Base-by-base conservation (phyloP, 2,797 vertebrate species). In the Xiphophorus birchmanni region DNA sequence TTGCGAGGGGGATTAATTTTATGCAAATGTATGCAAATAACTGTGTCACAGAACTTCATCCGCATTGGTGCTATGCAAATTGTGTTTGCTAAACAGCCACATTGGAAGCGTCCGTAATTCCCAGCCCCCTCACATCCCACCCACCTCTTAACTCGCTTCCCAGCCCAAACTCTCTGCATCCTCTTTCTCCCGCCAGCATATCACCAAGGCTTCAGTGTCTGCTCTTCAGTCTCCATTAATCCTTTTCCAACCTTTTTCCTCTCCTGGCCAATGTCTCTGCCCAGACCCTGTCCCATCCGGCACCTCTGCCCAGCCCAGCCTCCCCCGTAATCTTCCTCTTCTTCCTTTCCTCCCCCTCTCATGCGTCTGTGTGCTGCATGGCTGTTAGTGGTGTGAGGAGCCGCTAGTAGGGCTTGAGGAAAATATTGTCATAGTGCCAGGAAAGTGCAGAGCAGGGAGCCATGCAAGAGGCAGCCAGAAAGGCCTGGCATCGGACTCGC, bases 21-120 rank as follows among this genome's bases (percentile, higher is more conserved):
- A 96, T 96, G 95, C 95, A 95, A 96, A 96, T 95, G 29, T 87
- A 95, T 95, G 94, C 92, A 95, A 94, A 96, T 95, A 93, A 90
- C 86, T 88, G 85, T 94, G 94, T 94, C 92, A 94, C 90, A 91
- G 81, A 93, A 94, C 92, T 94, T 91, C 87, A 92, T 94, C 92
- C 88, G 71, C 93, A 94, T 93, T 93, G 87, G 87, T 92, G 91
- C 93, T 92, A 95, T 96, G 95, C 93, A 95, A 95, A 96, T 96
- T 54, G 76, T 95, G 90, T 95, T 95, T 96, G 94, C 90, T 91
- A 95, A 95, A 95, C 94, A 95, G 86, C 80, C 91, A 26, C 93
- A 84, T 90, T 94, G 93, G 91, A 94, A 92, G 80, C 89, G 35
- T 85, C 85, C 32, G 10, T 80, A 21, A 80, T 89, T 87, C 85